These are phyloP conservation scores for Varanus komodoensis DNA, from an alignment of 2,113 vertebrate genomes.

Conservation along the genomic window DNA sequence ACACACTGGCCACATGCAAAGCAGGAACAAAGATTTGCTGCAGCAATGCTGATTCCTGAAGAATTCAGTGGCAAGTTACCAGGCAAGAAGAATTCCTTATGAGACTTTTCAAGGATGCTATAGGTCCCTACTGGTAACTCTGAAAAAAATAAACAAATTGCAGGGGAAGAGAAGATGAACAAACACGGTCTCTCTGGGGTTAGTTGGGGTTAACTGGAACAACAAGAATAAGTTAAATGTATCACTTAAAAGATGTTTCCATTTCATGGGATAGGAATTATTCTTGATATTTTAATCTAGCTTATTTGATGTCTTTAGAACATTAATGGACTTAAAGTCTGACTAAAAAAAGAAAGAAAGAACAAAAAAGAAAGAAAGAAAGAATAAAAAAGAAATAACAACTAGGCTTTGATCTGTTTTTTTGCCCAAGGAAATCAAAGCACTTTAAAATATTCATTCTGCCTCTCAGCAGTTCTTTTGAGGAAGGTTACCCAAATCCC, in stretches of 20 bases:
- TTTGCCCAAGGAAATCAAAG: slow-evolving; percentile 24
- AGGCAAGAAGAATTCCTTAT: neutral
- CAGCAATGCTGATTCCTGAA: neutral
- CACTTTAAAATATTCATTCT: neutral
- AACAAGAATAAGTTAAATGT: slow-evolving; percentile 13
- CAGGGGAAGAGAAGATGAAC: neutral
- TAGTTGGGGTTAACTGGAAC: neutral
- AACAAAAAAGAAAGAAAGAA: neutral
- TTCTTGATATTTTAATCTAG: neutral
- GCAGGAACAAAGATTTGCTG: neutral
- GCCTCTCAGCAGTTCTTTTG: neutral
- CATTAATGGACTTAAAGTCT: neutral
- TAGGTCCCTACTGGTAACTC: neutral
- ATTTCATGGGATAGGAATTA: slow-evolving; percentile 9
- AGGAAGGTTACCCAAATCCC: neutral
- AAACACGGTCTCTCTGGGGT: neutral
- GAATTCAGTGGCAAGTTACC: neutral
- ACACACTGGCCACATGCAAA: no score
- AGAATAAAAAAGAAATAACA: neutral
- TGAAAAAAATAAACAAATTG: neutral
- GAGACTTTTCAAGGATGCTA: no score
- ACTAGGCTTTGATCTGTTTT: slow-evolving; percentile 12
- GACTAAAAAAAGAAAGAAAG: neutral
- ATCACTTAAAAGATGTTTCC: neutral
- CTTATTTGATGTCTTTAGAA: neutral